Conservation (phyloP, 2,888 invertebrate genomes). For the Agapostemon virescens region DNA sequence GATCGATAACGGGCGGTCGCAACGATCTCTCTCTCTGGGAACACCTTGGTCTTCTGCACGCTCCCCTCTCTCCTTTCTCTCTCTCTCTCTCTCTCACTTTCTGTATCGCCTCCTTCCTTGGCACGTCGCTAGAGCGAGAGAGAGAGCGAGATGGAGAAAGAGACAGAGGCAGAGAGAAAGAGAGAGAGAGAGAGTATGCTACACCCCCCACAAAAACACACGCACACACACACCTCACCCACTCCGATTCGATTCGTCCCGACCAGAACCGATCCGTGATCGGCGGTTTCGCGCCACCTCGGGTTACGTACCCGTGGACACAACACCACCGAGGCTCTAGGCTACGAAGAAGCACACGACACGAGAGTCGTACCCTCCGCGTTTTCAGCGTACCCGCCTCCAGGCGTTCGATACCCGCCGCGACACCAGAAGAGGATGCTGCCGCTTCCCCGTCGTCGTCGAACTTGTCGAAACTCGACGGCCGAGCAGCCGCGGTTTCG, state of each 20-base stretch:
- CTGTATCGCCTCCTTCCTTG: not conserved
- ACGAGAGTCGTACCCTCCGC: not conserved
- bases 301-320: conserved; percentile 13
- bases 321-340: conserved; percentile 9
- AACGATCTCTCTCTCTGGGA: conserved; percentile 14
- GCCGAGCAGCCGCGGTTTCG: conserved; percentile 65
- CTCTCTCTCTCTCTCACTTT: conserved; percentile 26
- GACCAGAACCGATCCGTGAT: not conserved
- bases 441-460: conserved; percentile 54
- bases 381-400: conserved; percentile 28
- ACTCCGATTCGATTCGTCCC: not conserved
- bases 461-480: conserved; percentile 64
- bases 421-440: conserved; percentile 38
- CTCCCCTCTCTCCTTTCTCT: not conserved
- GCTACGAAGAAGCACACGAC: not conserved
- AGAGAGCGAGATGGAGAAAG: not conserved
- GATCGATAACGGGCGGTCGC: conserved; percentile 49
- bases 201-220: not conserved
- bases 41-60: conserved; percentile 20
- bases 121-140: not conserved
- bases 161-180: not conserved
- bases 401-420: conserved; percentile 22
- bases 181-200: not conserved
- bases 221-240: conserved; percentile 1
- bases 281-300: conserved; percentile 7